Evolutionary conservation across 2,113 vertebrate genomes (phyloP).

Genomic region (Syngnathus scovelli): DNA sequence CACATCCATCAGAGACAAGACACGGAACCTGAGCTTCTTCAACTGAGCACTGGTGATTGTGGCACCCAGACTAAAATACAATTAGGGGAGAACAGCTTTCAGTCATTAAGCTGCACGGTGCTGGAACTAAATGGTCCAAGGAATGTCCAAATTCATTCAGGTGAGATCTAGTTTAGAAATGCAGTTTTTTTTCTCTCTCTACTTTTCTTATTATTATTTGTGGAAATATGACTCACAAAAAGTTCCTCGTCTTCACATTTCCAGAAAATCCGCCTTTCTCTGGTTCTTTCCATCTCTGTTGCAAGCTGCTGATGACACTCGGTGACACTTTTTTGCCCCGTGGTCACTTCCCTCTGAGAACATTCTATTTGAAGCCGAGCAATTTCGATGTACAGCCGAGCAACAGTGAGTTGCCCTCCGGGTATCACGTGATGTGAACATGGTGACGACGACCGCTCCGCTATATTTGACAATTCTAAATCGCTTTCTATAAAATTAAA

Average conservation of each 20-base stretch:
- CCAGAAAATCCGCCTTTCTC: background rate
- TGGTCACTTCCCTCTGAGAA: background rate
- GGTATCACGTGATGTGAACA: background rate
- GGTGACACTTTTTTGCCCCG: background rate
- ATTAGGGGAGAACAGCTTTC: conserved; percentile 3
- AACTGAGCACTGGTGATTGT: background rate
- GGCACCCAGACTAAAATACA: background rate
- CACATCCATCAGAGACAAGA: conserved; percentile 4
- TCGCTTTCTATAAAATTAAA: too few relatives aligned
- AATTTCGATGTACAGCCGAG: background rate
- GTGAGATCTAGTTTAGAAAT: background rate
- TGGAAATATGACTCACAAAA: background rate
- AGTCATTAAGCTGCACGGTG: conserved; percentile 3
- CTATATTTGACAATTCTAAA: too few relatives aligned
- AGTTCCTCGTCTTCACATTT: background rate
- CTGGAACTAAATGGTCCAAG: conserved; percentile 2
- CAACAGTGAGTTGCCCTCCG: background rate
- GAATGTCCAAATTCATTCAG: background rate
- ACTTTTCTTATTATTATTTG: background rate
- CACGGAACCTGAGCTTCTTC: background rate
- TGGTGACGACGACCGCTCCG: too few relatives aligned
- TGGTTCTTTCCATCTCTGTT: background rate
- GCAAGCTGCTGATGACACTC: background rate
- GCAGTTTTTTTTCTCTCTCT: background rate
- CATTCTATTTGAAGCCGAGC: too few relatives aligned